Evolutionary conservation across 1,140 invertebrate genomes (phyloP).

Genomic region (Samia ricini): DNA sequence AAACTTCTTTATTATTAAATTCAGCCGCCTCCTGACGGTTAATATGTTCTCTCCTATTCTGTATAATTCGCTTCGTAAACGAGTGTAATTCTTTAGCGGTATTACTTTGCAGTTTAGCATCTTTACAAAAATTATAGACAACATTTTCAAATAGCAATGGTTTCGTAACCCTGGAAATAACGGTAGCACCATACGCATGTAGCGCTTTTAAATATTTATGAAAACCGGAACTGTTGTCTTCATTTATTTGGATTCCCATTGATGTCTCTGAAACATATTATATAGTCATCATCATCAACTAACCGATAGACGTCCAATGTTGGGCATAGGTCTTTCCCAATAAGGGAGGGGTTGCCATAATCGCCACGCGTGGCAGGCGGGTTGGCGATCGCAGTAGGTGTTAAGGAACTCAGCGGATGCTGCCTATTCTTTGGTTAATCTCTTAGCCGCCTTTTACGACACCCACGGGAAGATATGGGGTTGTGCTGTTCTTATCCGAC

Average conservation of each 20-base stretch:
- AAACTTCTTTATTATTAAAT: slow-evolving; percentile 15
- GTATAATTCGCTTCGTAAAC: slow-evolving; percentile 80
- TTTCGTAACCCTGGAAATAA: slow-evolving; percentile 9
- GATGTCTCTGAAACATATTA: slow-evolving; percentile 50
- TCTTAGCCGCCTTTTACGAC: too few species aligned
- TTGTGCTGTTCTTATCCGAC: too few species aligned
- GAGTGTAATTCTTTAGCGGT: slow-evolving; percentile 80
- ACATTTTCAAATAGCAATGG: neutral
- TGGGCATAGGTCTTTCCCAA: too few species aligned
- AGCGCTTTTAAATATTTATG: slow-evolving; percentile 50
- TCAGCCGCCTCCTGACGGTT: slow-evolving; percentile 10
- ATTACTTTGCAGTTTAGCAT: slow-evolving; percentile 68
- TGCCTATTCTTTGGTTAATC: too few species aligned
- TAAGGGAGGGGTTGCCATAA: too few species aligned
- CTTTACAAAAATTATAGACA: neutral
- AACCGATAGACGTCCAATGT: too few species aligned
- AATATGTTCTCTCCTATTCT: slow-evolving; percentile 40
- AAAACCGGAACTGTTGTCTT: slow-evolving; percentile 28
- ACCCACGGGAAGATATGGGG: too few species aligned
- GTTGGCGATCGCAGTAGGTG: too few species aligned
- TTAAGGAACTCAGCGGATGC: too few species aligned
- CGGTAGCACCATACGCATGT: slow-evolving; percentile 33
- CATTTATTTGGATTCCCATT: slow-evolving; percentile 45
- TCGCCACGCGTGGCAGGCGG: too few species aligned
- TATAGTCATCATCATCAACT: too few species aligned